These are phyloP conservation scores for Botia almorhae DNA, from an alignment of 2,797 vertebrate genomes.

Conservation along the genomic window DNA sequence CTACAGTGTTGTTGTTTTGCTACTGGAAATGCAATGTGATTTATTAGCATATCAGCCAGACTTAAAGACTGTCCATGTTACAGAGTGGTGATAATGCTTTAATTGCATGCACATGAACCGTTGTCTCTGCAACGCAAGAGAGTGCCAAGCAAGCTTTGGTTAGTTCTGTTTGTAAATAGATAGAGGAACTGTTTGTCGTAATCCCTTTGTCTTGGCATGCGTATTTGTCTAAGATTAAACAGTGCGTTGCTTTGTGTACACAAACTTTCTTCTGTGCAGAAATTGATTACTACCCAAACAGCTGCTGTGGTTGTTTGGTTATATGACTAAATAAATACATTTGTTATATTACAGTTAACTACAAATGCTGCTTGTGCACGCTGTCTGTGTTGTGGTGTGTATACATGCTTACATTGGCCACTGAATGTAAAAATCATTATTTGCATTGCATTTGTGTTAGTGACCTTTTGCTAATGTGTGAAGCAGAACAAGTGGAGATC, in stretches of 20 bases:
- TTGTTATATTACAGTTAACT: conserved; percentile 8
- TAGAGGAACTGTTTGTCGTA: conserved; percentile 9
- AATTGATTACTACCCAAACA: neutral
- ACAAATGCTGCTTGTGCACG: conserved; percentile 34
- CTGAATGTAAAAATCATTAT: conserved; percentile 38
- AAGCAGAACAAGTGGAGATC: conserved; percentile 23
- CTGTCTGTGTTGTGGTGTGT: conserved; percentile 12
- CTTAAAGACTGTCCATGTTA: conserved; percentile 19
- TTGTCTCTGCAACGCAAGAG: conserved; percentile 32
- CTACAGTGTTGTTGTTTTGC: conserved; percentile 37
- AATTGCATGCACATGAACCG: conserved; percentile 21
- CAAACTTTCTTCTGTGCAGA: conserved; percentile 1
- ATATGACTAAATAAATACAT: neutral
- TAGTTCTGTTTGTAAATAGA: conserved; percentile 32
- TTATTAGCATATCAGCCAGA: conserved; percentile 42
- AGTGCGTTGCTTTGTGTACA: conserved; percentile 8
- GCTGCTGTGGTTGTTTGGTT: conserved; percentile 5
- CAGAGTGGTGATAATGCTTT: conserved; percentile 18
- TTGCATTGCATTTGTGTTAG: conserved; percentile 8
- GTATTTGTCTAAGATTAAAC: conserved; percentile 19
- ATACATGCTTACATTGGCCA: conserved; percentile 13
- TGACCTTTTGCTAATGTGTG: conserved; percentile 11
- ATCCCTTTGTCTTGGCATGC: conserved; percentile 11
- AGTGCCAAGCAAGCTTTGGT: conserved; percentile 36
- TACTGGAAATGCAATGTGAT: conserved; percentile 37